Base-by-base conservation (phyloP, 2,113 vertebrate genomes). In the Colaptes auratus region DNA sequence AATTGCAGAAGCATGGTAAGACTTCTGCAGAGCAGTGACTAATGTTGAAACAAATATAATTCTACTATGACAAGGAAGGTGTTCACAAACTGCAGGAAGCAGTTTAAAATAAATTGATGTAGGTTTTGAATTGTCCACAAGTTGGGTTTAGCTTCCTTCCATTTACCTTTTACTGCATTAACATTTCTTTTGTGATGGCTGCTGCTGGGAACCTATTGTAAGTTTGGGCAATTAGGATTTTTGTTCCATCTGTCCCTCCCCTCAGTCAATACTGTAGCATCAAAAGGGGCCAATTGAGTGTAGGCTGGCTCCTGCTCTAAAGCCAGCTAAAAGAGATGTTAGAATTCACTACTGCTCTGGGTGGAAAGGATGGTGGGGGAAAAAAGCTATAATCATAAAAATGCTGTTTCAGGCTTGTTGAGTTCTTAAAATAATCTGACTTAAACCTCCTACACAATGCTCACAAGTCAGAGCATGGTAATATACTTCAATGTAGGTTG, bases 221-320 rank as follows among this genome's bases (percentile, higher is more conserved):
- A 97, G 97, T 97, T 96, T 97, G 96, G 96, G 97, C 97, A 98
- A 97, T 98, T 97, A 97, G 46, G 90, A 97, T 97, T 98, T 98
- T 97, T 98, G 97, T 97, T 97, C 97, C 95, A 93, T 97, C 96
- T 92, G 95, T 87, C 97, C 97, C 97, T 96, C 96, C 97, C 97
- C 95, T 97, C 93, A 95, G 95, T 96, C 95, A 72, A 95, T 96
- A 97, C 96, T 96, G 94, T 96, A 96, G 97, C 97, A 97, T 98
- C 98, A 98, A 98, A 98, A 97, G 96, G 95, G 82, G 93, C 96
- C 94, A 90, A 90, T 97, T 97, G 95, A 94, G 95, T 53, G 87
- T 93, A 96, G 95, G 95, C 87, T 64, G 90, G 91, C 92, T 96
- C 91, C 1, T 64, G 73, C 90, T 97, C 97, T 95, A 96, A 97